Evolutionary conservation across 2,797 vertebrate species (phyloP).

Genomic region (Nyctalus aviator): DNA sequence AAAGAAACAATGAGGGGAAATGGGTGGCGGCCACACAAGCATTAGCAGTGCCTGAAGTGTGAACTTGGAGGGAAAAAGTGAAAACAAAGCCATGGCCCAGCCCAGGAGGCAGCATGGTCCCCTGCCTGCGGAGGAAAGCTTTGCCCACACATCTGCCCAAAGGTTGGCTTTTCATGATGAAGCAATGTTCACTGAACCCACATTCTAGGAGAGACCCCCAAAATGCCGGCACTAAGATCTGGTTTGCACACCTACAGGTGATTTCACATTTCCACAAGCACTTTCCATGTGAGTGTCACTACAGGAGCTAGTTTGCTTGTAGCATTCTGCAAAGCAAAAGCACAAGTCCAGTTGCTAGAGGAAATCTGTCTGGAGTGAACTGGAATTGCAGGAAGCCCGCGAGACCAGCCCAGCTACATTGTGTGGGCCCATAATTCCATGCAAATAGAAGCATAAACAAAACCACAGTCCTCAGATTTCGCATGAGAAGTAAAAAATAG

Average conservation of each 20-base stretch:
- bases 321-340: neutral
- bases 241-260: neutral
- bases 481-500: neutral
- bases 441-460: neutral
- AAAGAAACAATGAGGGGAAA: slow-evolving; percentile 78
- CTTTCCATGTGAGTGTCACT: neutral
- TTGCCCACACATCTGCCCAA: neutral
- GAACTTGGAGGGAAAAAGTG: neutral
- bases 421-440: neutral
- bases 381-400: neutral
- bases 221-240: neutral
- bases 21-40: slow-evolving; percentile 71
- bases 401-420: neutral
- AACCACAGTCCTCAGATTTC: neutral
- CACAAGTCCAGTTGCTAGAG: neutral
- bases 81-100: slow-evolving; percentile 18
- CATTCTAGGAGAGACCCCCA: neutral
- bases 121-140: neutral
- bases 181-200: neutral
- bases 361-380: neutral
- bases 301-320: neutral
- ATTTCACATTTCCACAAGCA: slow-evolving; percentile 16
- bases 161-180: neutral
- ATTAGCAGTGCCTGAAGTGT: slow-evolving; percentile 71
- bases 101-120: neutral